phyloP scores from a whole-genome alignment of 1,140 invertebrate genomes.

The Oppia nitens region DNA sequence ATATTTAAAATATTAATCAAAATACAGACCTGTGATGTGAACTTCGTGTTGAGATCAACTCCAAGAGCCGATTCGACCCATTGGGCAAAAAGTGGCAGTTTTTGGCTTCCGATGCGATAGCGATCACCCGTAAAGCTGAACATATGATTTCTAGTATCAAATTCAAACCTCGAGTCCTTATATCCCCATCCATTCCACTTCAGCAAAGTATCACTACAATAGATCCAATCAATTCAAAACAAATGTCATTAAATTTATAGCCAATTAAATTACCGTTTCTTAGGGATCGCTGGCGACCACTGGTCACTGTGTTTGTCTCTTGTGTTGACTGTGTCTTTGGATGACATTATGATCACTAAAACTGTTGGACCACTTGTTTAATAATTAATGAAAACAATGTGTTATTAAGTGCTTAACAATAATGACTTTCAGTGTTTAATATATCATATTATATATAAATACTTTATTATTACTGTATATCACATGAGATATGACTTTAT shows the following conservation, averaged over 20 bases:
- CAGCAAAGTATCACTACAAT: conserved; percentile 53
- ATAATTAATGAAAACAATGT: too few relatives aligned
- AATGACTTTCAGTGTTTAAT: too few relatives aligned
- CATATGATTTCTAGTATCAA: conserved; percentile 36
- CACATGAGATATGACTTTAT: too few relatives aligned
- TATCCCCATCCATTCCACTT: conserved; percentile 99
- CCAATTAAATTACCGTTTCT: background rate
- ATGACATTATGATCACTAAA: too few relatives aligned
- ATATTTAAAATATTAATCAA: too few relatives aligned
- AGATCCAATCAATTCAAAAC: background rate
- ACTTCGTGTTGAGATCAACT: conserved; percentile 34
- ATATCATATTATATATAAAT: too few relatives aligned
- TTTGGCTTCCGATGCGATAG: conserved; percentile 62
- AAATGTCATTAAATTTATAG: background rate
- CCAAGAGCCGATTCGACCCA: conserved; percentile 62
- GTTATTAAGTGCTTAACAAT: too few relatives aligned
- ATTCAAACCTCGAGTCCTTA: conserved; percentile 64
- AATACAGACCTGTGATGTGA: conserved; percentile 33
- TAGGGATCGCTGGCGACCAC: background rate
- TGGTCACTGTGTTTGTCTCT: background rate
- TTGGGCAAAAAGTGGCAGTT: conserved; percentile 55
- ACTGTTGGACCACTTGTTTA: too few relatives aligned
- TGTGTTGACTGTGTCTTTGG: background rate
- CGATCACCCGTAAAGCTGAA: conserved; percentile 57
- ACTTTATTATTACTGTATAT: too few relatives aligned